Percentiles rank a stretch among this genome's conserved stretches.
These are phyloP conservation scores for Toxotes jaculatrix DNA, from an alignment of 2,113 vertebrate genomes.

Conservation along the genomic window DNA sequence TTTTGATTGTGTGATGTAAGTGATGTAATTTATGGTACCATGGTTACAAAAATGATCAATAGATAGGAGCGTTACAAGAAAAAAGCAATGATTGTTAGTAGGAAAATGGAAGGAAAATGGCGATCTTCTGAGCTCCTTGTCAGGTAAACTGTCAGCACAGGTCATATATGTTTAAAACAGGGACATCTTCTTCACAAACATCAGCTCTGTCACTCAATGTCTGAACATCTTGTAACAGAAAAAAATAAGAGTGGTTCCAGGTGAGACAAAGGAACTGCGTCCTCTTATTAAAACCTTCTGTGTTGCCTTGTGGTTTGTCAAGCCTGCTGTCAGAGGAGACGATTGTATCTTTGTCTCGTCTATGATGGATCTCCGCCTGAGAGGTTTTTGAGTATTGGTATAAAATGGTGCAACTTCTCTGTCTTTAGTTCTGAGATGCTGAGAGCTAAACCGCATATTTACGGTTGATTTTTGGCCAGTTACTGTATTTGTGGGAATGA, in stretches of 20 bases:
- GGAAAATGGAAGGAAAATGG: no score
- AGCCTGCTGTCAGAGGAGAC: neutral
- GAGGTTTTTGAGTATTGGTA: conserved; percentile 20
- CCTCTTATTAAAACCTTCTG: neutral
- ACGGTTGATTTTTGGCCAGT: conserved; percentile 11
- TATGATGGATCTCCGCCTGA: conserved; percentile 7
- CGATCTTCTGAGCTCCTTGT: neutral
- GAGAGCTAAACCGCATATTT: conserved; percentile 14
- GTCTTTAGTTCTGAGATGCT: conserved; percentile 13
- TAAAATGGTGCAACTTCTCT: conserved; percentile 7
- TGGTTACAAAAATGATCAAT: neutral
- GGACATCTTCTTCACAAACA: neutral
- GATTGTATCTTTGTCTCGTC: conserved; percentile 11
- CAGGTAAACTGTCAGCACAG: neutral
- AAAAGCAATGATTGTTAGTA: neutral
- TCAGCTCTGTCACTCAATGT: neutral
- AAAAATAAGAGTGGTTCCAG: conserved; percentile 1
- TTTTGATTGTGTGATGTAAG: neutral
- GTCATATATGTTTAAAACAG: neutral
- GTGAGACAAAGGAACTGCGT: neutral
- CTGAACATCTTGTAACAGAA: neutral
- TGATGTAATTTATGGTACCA: neutral
- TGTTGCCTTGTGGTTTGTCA: neutral
- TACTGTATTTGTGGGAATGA: conserved; percentile 17
- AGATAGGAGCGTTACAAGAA: neutral